Evolutionary conservation across 2,797 vertebrate genomes (phyloP).

Genomic region (Gila robusta): DNA sequence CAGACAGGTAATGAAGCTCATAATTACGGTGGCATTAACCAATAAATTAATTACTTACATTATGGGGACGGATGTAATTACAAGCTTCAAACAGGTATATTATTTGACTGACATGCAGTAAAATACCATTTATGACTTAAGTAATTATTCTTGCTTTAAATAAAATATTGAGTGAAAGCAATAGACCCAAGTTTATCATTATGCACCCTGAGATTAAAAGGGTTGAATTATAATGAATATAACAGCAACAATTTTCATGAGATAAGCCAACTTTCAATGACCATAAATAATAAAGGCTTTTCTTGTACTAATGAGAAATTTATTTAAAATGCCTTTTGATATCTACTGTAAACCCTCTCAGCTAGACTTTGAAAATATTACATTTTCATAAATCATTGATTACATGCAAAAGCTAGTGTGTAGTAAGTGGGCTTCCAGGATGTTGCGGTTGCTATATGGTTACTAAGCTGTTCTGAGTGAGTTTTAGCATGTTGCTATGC

Average conservation of each 20-base stretch:
- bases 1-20: conserved; percentile 48
- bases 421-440: not conserved
- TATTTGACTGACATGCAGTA: conserved; percentile 51
- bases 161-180: not conserved
- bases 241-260: not conserved
- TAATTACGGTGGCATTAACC: conserved; percentile 52
- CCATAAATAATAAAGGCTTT: conserved; percentile 24
- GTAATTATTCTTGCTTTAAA: conserved; percentile 31
- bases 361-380: not conserved
- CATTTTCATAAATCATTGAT: not conserved
- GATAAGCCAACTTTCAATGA: not conserved
- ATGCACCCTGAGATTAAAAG: not conserved
- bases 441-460: not conserved
- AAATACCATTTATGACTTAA: conserved; percentile 33
- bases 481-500: not conserved
- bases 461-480: not conserved
- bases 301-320: not conserved
- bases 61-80: conserved; percentile 53
- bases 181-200: not conserved
- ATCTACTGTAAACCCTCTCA: conserved; percentile 6
- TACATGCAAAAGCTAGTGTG: not conserved
- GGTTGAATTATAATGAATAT: not conserved
- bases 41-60: conserved; percentile 49
- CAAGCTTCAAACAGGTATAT: conserved; percentile 39
- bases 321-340: conserved; percentile 21